phyloP scores from a whole-genome alignment of 2,888 invertebrate genomes.

The Cephus rjabovi region DNA sequence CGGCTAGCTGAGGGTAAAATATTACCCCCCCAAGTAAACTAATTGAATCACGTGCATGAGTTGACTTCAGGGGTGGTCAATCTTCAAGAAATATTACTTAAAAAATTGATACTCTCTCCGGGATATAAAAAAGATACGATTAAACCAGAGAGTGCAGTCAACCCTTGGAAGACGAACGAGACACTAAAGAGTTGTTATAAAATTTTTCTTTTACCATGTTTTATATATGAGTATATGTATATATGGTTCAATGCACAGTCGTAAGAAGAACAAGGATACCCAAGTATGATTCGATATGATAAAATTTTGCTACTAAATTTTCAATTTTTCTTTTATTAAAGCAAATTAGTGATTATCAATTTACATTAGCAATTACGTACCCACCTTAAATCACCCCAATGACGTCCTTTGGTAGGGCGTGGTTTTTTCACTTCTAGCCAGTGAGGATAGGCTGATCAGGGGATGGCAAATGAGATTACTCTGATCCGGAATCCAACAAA shows the following conservation, averaged over 20 bases:
- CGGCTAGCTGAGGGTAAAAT: slow-evolving; percentile 54
- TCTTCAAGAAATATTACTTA: slow-evolving; percentile 42
- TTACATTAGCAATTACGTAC: not conserved
- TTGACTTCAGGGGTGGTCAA: slow-evolving; percentile 59
- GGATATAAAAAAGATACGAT: not conserved
- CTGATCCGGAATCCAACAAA: slow-evolving; percentile 67
- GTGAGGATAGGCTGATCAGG: slow-evolving; percentile 63
- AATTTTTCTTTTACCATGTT: not conserved
- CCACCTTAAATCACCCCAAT: not conserved
- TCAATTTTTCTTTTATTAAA: not conserved
- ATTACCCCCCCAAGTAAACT: slow-evolving; percentile 58
- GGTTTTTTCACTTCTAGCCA: slow-evolving; percentile 59
- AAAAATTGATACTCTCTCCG: slow-evolving; percentile 16
- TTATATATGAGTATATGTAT: not conserved
- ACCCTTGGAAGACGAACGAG: not conserved
- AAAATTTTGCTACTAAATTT: not conserved
- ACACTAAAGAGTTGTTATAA: not conserved
- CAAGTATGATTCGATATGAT: not conserved
- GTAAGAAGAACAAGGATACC: not conserved
- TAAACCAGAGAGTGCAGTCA: not conserved
- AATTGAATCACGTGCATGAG: slow-evolving; percentile 62
- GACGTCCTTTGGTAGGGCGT: slow-evolving; percentile 52
- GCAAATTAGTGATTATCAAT: not conserved
- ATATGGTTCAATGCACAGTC: not conserved
- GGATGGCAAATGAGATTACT: slow-evolving; percentile 64